Evolutionary conservation across 1,140 invertebrate genomes (phyloP), one percentile per base, ranked within the genome.

Genomic region (Cydia fagiglandana): DNA sequence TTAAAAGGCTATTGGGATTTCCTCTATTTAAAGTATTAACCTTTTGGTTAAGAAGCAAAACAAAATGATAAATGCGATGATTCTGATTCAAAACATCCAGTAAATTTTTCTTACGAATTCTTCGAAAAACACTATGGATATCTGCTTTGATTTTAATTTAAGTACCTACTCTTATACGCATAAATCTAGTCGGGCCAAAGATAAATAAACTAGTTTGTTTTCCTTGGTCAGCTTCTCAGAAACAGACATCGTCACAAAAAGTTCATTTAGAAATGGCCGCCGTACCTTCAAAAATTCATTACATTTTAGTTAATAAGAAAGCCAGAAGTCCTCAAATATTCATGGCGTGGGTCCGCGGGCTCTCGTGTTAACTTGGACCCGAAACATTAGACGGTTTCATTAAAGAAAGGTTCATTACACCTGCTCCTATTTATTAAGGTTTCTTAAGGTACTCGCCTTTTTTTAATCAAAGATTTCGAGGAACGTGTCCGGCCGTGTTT

Each of bases 251-350:
- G 17, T 64, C 24, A 34, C 12, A 28, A 64, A 64, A 64, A 64
- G 12, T 28, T 12, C 34, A 64, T 64, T 30, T 64, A 64, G 64
- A 64, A 64, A 64, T 64, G 28, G 6, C 20, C 20, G 17, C 24
- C 20, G 28, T 64, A 24, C 64, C 24, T 64, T 64, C 28, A 64
- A 64, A 64, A 64, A 64, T 64, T 64, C 64, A 64, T 64, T 64
- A 64, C 64, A 30, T 64, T 64, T 64, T 64, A 4, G 64, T 64
- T 28, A 64, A 64, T 28, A 64, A 64, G 64, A 64, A 24, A 64
- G 64, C 64, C 64, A 28, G 20, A 28, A 28, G 24, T 64, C 64
- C 64, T 64, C 64, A 64, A 64, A 64, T 64, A 64, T 64, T 64
- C 24, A 64, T 64, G 64, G 12, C 64, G 12, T 7, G 24, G 64